Evolutionary conservation across 2,888 invertebrate species (phyloP).

Genomic region (Plagodis pulveraria): DNA sequence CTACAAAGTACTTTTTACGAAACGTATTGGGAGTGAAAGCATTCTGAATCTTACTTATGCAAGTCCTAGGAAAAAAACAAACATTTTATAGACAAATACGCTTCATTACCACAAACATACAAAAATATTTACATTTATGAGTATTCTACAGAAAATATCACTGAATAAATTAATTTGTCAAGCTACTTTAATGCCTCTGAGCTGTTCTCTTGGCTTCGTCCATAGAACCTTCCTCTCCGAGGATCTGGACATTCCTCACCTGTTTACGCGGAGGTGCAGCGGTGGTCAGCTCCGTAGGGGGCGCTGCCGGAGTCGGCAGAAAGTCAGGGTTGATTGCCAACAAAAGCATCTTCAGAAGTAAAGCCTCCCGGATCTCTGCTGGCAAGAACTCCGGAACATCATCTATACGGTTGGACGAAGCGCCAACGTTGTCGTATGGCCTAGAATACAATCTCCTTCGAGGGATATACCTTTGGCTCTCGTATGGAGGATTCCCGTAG

Average conservation of each 20-base stretch:
- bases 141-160: constrained; percentile 57
- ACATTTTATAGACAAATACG: constrained; percentile 36
- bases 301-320: constrained; percentile 69
- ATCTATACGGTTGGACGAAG: constrained; percentile 73
- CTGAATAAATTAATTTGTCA: constrained; percentile 49
- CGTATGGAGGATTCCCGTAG: constrained; percentile 71
- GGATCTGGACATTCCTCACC: constrained; percentile 89
- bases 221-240: constrained; percentile 86
- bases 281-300: constrained; percentile 75
- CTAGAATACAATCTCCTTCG: constrained; percentile 66
- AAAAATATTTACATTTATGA: constrained; percentile 70
- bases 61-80: constrained; percentile 3
- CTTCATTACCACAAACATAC: constrained; percentile 59
- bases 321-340: constrained; percentile 88
- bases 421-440: constrained; percentile 71
- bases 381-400: constrained; percentile 87
- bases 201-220: constrained; percentile 61
- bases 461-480: constrained; percentile 77
- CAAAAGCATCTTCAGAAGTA: constrained; percentile 89
- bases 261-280: constrained; percentile 83
- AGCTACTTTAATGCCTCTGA: constrained; percentile 59
- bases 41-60: no score
- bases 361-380: constrained; percentile 88
- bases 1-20: no score
- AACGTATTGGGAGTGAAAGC: no score